phyloP scores from a whole-genome alignment of 2,113 vertebrate genomes.

The Abramis brama region DNA sequence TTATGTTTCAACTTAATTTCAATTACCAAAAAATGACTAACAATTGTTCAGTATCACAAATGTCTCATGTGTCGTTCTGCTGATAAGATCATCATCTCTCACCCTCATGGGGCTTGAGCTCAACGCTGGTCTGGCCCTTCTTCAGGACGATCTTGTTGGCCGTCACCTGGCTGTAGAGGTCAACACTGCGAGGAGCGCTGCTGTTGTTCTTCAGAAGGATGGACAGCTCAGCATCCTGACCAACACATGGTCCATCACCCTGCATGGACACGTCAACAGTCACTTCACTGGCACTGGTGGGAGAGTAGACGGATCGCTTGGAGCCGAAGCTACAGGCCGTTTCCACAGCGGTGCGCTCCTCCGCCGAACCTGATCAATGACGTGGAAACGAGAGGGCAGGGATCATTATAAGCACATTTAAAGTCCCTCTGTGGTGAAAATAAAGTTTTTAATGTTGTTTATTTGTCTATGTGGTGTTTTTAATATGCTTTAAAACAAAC shows the following conservation, averaged over 20 bases:
- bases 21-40: too few species aligned
- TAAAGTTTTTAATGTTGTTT: too few species aligned
- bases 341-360: constrained; percentile 84
- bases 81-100: constrained; percentile 42
- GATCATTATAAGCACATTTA: too few species aligned
- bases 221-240: constrained; percentile 73
- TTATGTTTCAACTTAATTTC: too few species aligned
- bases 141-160: constrained; percentile 76
- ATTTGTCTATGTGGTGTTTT: too few species aligned
- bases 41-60: too few species aligned
- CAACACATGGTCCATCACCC: constrained; percentile 77
- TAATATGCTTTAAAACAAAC: too few species aligned
- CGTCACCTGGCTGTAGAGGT: constrained; percentile 76
- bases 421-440: too few species aligned
- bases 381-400: background rate
- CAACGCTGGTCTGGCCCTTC: constrained; percentile 65
- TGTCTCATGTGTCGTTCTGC: background rate
- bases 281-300: constrained; percentile 69
- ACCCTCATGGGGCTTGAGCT: constrained; percentile 74
- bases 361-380: constrained; percentile 67
- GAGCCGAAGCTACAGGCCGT: constrained; percentile 82
- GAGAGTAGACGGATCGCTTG: constrained; percentile 74
- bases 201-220: constrained; percentile 76
- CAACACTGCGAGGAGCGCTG: constrained; percentile 65
- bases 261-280: constrained; percentile 75